Evolutionary conservation across 1,140 invertebrate genomes (phyloP).

Genomic region (Drosophila triauraria): DNA sequence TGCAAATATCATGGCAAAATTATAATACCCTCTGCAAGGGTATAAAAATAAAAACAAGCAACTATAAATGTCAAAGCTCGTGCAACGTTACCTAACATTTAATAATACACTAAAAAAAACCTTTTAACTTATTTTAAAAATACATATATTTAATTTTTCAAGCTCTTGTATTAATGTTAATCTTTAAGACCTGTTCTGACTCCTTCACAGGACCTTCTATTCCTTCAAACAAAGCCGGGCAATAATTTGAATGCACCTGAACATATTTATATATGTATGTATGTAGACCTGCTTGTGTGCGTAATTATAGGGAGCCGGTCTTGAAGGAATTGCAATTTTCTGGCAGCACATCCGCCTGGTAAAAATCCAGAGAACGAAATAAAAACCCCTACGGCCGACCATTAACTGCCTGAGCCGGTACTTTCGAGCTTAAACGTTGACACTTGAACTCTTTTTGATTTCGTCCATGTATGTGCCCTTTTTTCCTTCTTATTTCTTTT

Average conservation of each 20-base stretch:
- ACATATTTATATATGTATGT: not conserved
- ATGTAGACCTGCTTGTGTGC: not conserved
- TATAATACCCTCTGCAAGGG: no score
- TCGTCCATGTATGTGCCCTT: constrained; percentile 11
- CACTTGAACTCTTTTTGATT: constrained; percentile 82
- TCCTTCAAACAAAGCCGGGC: not conserved
- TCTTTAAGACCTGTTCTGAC: no score
- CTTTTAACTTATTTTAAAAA: not conserved
- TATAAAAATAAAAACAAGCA: no score
- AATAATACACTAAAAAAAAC: not conserved
- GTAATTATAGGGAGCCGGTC: constrained; percentile 41
- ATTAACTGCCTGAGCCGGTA: constrained; percentile 66
- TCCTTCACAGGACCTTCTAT: not conserved
- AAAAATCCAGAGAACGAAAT: constrained; percentile 8
- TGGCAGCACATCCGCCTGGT: constrained; percentile 34
- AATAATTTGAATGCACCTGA: constrained; percentile 1
- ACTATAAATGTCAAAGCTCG: no score
- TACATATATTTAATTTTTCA: not conserved
- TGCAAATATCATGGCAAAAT: no score
- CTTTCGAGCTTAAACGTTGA: constrained; percentile 66
- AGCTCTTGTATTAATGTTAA: no score
- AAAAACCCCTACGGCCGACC: constrained; percentile 26
- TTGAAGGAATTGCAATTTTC: constrained; percentile 68
- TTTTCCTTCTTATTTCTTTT: not conserved
- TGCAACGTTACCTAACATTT: not conserved